Evolutionary conservation across 2,797 vertebrate species (phyloP).

Genomic region (Trichosurus vulpecula): DNA sequence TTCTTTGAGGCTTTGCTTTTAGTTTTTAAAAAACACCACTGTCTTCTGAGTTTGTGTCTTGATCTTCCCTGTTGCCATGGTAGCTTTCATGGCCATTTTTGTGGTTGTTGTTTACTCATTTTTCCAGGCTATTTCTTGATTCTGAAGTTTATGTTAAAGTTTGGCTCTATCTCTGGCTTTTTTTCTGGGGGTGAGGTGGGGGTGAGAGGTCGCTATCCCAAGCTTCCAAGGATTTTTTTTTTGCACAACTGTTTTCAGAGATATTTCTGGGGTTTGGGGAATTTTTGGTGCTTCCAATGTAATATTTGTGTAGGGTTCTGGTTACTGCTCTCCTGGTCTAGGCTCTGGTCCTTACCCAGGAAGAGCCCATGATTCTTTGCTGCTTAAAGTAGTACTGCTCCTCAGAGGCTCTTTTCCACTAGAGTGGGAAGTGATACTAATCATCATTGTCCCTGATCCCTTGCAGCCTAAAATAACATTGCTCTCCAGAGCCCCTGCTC

Average conservation of each 20-base stretch:
- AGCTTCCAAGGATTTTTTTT: no score
- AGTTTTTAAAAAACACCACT: neutral
- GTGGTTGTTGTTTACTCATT: neutral
- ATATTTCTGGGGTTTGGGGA: neutral
- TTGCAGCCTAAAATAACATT: no score
- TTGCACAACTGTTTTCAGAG: no score
- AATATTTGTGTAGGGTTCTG: neutral
- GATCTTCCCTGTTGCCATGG: neutral
- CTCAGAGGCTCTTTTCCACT: neutral
- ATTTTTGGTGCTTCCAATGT: neutral
- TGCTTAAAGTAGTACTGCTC: neutral
- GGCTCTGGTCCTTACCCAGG: neutral
- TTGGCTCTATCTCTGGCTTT: neutral
- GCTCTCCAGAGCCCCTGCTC: neutral
- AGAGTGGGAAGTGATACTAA: no score
- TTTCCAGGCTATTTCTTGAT: neutral
- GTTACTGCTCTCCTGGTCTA: neutral
- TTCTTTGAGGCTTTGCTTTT: neutral
- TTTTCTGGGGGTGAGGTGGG: no score
- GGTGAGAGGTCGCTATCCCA: no score
- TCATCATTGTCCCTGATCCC: no score
- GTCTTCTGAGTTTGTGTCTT: neutral
- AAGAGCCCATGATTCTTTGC: neutral
- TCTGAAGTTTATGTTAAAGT: neutral
- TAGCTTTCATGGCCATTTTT: neutral